Evolutionary conservation across 2,888 invertebrate genomes (phyloP).

Genomic region (Salpingus planirostris): DNA sequence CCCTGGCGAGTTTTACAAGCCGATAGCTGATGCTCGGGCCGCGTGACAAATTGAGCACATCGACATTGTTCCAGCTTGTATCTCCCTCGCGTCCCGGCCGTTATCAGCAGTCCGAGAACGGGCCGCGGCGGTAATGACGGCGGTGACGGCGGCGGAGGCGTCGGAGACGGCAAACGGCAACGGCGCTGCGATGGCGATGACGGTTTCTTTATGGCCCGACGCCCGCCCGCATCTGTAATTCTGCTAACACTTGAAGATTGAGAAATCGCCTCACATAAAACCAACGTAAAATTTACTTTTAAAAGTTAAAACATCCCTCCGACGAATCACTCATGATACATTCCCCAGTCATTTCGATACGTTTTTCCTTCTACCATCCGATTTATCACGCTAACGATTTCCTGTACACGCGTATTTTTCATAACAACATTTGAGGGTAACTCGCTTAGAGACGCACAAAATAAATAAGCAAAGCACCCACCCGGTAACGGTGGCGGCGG

Average conservation of each 20-base stretch:
- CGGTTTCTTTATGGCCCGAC: conserved; percentile 22
- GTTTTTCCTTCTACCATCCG: conserved; percentile 21
- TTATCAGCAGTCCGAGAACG: conserved; percentile 22
- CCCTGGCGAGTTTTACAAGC: conserved; percentile 12
- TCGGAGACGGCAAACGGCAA: no score
- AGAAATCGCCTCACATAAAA: conserved; percentile 23
- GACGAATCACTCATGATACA: conserved; percentile 20
- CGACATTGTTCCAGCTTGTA: conserved; percentile 22
- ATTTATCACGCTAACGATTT: conserved; percentile 27
- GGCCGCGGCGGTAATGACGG: no score
- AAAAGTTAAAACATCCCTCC: conserved; percentile 25
- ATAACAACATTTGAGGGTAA: no score
- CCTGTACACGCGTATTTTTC: conserved; percentile 19
- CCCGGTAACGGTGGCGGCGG: no score
- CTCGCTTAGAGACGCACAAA: no score
- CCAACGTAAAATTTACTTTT: conserved; percentile 23
- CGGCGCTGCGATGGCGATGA: no score
- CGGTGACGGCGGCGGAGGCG: no score
- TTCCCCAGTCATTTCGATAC: conserved; percentile 22
- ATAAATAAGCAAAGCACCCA: no score
- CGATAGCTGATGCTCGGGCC: conserved; percentile 11
- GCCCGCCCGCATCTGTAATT: conserved; percentile 25
- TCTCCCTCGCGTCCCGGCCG: conserved; percentile 12
- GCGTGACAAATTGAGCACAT: conserved; percentile 20
- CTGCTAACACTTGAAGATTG: conserved; percentile 24